Percentiles rank a stretch among this genome's conserved stretches.
Evolutionary conservation across 2,113 vertebrate species (phyloP).

Genomic region (Sprattus sprattus): DNA sequence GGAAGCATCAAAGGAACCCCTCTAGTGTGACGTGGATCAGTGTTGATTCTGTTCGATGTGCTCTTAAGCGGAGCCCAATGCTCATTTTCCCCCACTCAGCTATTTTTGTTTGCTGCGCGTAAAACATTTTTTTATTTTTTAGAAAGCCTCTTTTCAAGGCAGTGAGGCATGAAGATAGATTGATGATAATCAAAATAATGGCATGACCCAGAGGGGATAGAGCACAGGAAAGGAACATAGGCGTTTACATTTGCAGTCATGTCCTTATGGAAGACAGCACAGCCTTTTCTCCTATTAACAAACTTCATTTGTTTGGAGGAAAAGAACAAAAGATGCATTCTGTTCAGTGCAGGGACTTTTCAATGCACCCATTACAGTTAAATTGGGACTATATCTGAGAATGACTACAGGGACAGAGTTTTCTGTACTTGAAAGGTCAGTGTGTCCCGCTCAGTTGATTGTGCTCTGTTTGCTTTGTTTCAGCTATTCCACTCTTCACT

Average conservation of each 20-base stretch:
- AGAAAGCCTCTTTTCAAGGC: neutral
- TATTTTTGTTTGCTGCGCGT: neutral
- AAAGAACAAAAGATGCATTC: neutral
- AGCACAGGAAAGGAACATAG: neutral
- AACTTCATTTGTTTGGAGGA: neutral
- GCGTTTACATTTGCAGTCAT: neutral
- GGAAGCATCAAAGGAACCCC: neutral
- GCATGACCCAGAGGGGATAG: neutral
- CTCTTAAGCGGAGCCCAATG: neutral
- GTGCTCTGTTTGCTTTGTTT: too few species aligned
- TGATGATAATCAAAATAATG: slow-evolving; percentile 7
- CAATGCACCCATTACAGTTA: neutral
- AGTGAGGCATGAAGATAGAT: neutral
- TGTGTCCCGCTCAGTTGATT: too few species aligned
- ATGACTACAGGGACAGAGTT: too few species aligned
- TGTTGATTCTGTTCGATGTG: neutral
- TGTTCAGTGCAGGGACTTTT: neutral
- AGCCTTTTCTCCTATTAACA: neutral
- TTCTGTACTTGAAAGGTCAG: too few species aligned
- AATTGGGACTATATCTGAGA: too few species aligned
- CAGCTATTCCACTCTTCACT: too few species aligned
- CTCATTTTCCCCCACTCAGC: neutral
- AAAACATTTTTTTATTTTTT: too few species aligned
- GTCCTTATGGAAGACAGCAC: neutral
- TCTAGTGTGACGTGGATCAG: neutral